Evolutionary conservation across 2,888 invertebrate species (phyloP).

Genomic region (Sinohyriopsis cumingii): DNA sequence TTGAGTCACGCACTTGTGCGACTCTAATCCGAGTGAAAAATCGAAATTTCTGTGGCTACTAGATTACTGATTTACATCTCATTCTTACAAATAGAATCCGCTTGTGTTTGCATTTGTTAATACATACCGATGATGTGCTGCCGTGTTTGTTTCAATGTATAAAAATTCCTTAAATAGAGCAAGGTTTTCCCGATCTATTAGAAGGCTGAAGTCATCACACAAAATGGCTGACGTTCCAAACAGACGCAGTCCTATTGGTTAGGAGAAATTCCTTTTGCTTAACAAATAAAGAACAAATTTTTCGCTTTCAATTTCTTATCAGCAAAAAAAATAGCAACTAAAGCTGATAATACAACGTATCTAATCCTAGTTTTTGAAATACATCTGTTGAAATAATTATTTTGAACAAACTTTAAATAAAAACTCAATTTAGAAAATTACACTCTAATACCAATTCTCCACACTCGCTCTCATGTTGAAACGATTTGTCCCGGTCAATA

Average conservation of each 20-base stretch:
- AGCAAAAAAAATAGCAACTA: neutral
- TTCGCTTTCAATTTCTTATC: slow-evolving; percentile 2
- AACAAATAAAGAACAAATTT: slow-evolving; percentile 10
- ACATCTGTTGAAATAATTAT: neutral
- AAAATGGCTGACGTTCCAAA: slow-evolving; percentile 59
- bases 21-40: too few relatives aligned
- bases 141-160: slow-evolving; percentile 40
- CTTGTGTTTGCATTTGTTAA: slow-evolving; percentile 2
- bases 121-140: slow-evolving; percentile 32
- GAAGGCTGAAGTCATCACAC: slow-evolving; percentile 36
- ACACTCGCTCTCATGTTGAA: slow-evolving; percentile 42
- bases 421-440: slow-evolving; percentile 13
- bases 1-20: too few relatives aligned
- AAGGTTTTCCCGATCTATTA: slow-evolving; percentile 27
- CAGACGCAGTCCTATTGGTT: slow-evolving; percentile 52
- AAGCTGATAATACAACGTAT: neutral
- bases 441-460: slow-evolving; percentile 33
- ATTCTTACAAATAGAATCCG: slow-evolving; percentile 4
- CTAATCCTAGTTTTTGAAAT: neutral
- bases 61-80: too few relatives aligned
- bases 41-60: too few relatives aligned
- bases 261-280: slow-evolving; percentile 50
- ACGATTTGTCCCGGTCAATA: slow-evolving; percentile 57
- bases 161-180: slow-evolving; percentile 21
- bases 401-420: slow-evolving; percentile 1